Evolutionary conservation across 2,113 vertebrate genomes (phyloP), one percentile per base, ranked within the genome.

Genomic region (Acrocephalus kingi): DNA sequence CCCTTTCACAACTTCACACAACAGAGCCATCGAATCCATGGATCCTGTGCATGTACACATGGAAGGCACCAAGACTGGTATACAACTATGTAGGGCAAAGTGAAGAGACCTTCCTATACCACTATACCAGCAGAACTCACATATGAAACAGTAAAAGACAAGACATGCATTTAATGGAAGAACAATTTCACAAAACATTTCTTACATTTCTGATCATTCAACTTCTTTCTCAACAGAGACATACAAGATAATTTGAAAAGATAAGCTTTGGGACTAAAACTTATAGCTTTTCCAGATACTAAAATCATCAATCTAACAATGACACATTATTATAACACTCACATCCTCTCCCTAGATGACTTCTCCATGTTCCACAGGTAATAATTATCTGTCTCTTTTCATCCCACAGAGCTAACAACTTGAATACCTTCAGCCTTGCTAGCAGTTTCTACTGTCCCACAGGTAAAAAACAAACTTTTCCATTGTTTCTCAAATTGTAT

Each of bases 371-470:
- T 93, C 72, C 92, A 94, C 83, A 80, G 83, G 59, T 88, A 93
- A 90, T 93, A 90, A 92, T 97, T 93, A 95, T 66, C 85, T 69
- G 71, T 88, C 85, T 94, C 72, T 95, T 79, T 83, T 86, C 72
- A 94, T 90, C 79, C 94, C 90, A 94, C 79, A 77, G 79, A 93
- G 59, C 43, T 90, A 90, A 77, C 63, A 84, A 92, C 28, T 33
- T 83, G 67, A 96, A 92, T 56, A 90, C 20, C 14, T 92, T 41
- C 62, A 93, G 43, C 33, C 43, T 80, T 92, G 37, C 46, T 69
- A 64, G 37, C 58, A 95, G 71, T 18, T 84, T 66, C 75, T 69
- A 56, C 82, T 61, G 37, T 83, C 49, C 51, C 62, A 88, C 17
- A 69, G 31, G 19, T 61, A 27, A 89, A 87, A 83, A 96, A 94